phyloP scores from a whole-genome alignment of 2,888 invertebrate species.

The Aphrophora alni region DNA sequence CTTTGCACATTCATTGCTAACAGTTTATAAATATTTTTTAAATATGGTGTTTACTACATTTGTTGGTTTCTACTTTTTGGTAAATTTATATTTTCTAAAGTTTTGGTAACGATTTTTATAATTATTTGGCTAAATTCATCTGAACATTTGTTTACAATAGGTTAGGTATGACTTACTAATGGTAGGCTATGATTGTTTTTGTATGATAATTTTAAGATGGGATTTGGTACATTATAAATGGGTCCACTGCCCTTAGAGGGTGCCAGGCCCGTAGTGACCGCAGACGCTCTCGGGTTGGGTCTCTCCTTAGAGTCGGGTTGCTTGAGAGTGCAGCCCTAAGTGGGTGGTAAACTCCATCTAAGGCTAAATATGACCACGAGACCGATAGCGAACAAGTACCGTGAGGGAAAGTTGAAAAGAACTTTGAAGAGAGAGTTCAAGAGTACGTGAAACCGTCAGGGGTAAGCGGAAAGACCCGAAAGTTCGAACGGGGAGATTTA shows the following conservation, averaged over 20 bases:
- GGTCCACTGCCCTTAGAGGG: conserved; percentile 56
- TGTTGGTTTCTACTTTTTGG: too few species aligned
- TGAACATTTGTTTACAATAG: too few species aligned
- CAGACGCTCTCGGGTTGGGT: conserved; percentile 48
- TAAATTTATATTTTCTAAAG: too few species aligned
- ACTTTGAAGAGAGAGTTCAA: conserved; percentile 69
- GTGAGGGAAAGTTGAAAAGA: conserved; percentile 75
- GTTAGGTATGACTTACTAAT: too few species aligned
- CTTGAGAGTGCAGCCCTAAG: conserved; percentile 68
- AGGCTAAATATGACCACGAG: conserved; percentile 68
- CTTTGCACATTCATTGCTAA: too few species aligned
- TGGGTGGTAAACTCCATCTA: conserved; percentile 67
- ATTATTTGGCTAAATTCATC: too few species aligned
- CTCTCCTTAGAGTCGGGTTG: conserved; percentile 63
- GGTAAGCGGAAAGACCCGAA: conserved; percentile 56
- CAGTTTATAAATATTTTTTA: too few species aligned
- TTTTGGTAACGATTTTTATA: too few species aligned
- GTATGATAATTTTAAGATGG: too few species aligned
- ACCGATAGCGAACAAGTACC: conserved; percentile 72
- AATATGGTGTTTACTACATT: too few species aligned
- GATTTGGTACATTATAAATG: too few species aligned
- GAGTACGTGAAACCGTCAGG: conserved; percentile 63
- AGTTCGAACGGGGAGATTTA: conserved; percentile 55
- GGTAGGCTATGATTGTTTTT: too few species aligned
- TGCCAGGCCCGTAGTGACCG: conserved; percentile 56